Conservation (phyloP, 2,797 vertebrate genomes). For the Sebastiscus albofasciatus region DNA sequence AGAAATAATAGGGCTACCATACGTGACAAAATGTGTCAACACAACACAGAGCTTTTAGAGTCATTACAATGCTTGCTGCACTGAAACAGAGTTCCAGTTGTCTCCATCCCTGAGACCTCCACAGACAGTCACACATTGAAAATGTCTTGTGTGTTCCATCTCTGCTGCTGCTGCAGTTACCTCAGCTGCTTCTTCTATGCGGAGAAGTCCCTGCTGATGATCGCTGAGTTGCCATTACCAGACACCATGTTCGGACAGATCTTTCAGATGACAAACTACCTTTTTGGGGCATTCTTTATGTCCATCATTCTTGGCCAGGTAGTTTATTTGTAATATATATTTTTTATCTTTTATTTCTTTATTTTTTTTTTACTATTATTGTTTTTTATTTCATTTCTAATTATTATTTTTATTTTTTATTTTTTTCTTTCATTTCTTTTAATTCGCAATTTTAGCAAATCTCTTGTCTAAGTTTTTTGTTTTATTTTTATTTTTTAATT, state of each 20-base stretch:
- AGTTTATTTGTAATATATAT: slow-evolving; percentile 35
- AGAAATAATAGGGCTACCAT: neutral
- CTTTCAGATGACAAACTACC: slow-evolving; percentile 88
- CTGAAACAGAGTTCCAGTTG: neutral
- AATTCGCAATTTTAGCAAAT: neutral
- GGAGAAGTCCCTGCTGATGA: slow-evolving; percentile 85
- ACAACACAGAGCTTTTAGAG: neutral
- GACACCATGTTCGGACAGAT: slow-evolving; percentile 81
- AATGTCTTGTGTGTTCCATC: slow-evolving; percentile 25
- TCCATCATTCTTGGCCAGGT: slow-evolving; percentile 83
- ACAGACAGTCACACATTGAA: neutral
- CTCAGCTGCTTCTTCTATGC: slow-evolving; percentile 86
- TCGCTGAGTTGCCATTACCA: slow-evolving; percentile 81
- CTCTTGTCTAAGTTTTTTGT: neutral
- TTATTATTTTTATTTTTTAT: neutral
- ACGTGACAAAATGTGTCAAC: neutral
- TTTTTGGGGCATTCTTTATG: slow-evolving; percentile 84
- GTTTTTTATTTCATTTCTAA: neutral
- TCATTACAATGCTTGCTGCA: neutral
- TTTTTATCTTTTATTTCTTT: neutral
- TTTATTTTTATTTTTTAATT: neutral
- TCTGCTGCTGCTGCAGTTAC: slow-evolving; percentile 78
- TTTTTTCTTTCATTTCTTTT: neutral
- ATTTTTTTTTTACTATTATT: neutral
- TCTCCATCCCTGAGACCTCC: neutral